Evolutionary conservation across 92 coral and sea anemone genomes (phyloP), one percentile per base, ranked within the genome.

Genomic region (Montipora capitata): DNA sequence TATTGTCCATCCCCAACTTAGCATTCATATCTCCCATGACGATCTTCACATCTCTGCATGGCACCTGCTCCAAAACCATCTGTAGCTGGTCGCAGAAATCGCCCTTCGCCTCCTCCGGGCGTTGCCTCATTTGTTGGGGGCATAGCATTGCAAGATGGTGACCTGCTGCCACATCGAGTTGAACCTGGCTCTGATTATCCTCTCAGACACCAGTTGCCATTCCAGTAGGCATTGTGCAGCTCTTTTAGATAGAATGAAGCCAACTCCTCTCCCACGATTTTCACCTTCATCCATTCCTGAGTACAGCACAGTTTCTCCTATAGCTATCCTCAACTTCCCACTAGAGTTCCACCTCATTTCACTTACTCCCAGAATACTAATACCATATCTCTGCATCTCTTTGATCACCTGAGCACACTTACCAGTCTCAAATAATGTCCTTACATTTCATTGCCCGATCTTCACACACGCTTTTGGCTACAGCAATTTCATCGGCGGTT

Each of bases 401-500:
- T 71, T 51, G 40, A 85, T 41, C 66, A 85, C 83, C 65, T 85
- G 78, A 10, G 89, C 82, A 52, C 89, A 85, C 82, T 64, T 75
- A 5, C 76, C 76, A 17, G 64, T 52, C 49, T 85, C 89, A 14
- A 58, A 40, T 62, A 40, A 2, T 61, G 72, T 72, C 77, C 79
- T 72, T 11, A 61, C 83, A 39, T 78, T 78, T 72, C 56, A 59
- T 61, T 59, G 17, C 65, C 65, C 18, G 16, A 59, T 59, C 65
- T 20, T 66, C 71, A 11, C 71, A 66, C 42, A 66, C 71, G 35
- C 71, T 20, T 66, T 66, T 66, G 71, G 42, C 41, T 3, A 66
- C 42, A 17, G 71, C 42, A 66, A 66, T 66, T 66, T 66, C 71
- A 3, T 66, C 38, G 39, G 69, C 35, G 69, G 39, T 64, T 41